Conservation (phyloP, 2,888 invertebrate genomes). For the Elegia similella region DNA sequence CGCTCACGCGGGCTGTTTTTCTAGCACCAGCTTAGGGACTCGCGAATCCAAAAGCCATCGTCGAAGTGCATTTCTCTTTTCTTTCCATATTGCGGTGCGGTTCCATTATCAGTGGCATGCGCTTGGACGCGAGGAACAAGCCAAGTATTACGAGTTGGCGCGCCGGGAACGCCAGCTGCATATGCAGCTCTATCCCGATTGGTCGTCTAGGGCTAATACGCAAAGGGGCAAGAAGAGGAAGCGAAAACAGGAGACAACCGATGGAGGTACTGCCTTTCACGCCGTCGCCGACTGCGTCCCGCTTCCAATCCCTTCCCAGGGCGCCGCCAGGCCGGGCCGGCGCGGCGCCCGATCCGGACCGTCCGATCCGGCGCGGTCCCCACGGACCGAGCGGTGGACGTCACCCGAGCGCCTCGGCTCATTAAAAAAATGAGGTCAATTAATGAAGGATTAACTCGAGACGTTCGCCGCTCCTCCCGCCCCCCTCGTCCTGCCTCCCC, state of each 20-base stretch:
- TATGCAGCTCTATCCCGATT: slow-evolving; percentile 99
- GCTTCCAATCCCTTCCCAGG: slow-evolving; percentile 25
- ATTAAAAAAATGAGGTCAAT: slow-evolving; percentile 74
- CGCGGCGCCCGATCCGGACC: slow-evolving; percentile 29
- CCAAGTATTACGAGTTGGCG: slow-evolving; percentile 99
- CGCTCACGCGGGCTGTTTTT: slow-evolving; percentile 85
- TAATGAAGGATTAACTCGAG: slow-evolving; percentile 71
- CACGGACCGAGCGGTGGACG: slow-evolving; percentile 48
- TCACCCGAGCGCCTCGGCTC: slow-evolving; percentile 44
- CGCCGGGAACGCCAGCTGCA: slow-evolving; percentile 99
- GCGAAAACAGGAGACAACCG: slow-evolving; percentile 98
- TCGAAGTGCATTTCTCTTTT: slow-evolving; percentile 80
- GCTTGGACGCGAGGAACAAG: slow-evolving; percentile 99
- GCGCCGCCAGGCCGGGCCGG: slow-evolving; percentile 26
- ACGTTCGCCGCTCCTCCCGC: slow-evolving; percentile 54
- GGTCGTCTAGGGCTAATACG: slow-evolving; percentile 99
- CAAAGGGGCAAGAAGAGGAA: slow-evolving; percentile 99
- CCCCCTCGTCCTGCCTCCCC: slow-evolving; percentile 31
- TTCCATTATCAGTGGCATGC: slow-evolving; percentile 96
- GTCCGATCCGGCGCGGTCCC: slow-evolving; percentile 24
- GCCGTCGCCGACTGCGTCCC: slow-evolving; percentile 53
- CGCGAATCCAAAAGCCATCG: slow-evolving; percentile 60
- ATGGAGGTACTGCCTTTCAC: slow-evolving; percentile 92
- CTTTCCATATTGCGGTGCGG: slow-evolving; percentile 75
- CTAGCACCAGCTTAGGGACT: slow-evolving; percentile 84